phyloP scores from a whole-genome alignment of 92 coral and sea anemone genomes.

The Palythoa heliodiscus region DNA sequence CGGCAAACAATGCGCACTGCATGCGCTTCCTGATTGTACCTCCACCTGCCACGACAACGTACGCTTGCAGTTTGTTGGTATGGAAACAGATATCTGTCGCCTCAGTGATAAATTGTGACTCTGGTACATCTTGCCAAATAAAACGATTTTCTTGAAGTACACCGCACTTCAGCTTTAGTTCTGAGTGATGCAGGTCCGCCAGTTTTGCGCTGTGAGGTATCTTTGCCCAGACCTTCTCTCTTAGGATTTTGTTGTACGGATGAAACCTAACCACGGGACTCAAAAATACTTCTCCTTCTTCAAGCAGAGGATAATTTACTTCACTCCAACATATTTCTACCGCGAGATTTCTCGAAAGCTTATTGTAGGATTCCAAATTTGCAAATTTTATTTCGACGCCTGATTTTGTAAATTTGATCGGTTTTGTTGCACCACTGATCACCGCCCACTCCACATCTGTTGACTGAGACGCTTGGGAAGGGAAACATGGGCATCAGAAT shows the following conservation, averaged over 20 bases:
- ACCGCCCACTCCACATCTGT: slow-evolving; percentile 50
- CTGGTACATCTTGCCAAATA: slow-evolving; percentile 35
- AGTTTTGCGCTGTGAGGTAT: slow-evolving; percentile 71
- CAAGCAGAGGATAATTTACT: slow-evolving; percentile 20
- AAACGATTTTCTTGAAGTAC: slow-evolving; percentile 43
- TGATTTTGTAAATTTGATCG: slow-evolving; percentile 46
- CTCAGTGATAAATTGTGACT: background rate
- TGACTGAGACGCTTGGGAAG: slow-evolving; percentile 15
- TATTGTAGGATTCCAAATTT: slow-evolving; percentile 33
- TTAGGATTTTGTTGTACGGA: slow-evolving; percentile 23
- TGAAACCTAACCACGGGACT: slow-evolving; percentile 73
- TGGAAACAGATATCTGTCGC: slow-evolving; percentile 53
- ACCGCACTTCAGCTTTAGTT: slow-evolving; percentile 1
- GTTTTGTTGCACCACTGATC: slow-evolving; percentile 42
- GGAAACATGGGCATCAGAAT: background rate
- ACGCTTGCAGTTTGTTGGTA: slow-evolving; percentile 45
- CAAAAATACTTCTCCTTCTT: slow-evolving; percentile 58
- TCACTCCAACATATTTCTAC: slow-evolving; percentile 54
- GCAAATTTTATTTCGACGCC: slow-evolving; percentile 49
- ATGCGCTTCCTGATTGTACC: slow-evolving; percentile 67
- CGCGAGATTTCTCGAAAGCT: slow-evolving; percentile 31
- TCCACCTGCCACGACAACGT: slow-evolving; percentile 50
- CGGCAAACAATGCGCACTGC: slow-evolving; percentile 76
- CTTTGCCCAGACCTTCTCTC: slow-evolving; percentile 23
- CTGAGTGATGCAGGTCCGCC: background rate